Evolutionary conservation across 2,113 vertebrate genomes (phyloP).

Genomic region (Crocuta crocuta): DNA sequence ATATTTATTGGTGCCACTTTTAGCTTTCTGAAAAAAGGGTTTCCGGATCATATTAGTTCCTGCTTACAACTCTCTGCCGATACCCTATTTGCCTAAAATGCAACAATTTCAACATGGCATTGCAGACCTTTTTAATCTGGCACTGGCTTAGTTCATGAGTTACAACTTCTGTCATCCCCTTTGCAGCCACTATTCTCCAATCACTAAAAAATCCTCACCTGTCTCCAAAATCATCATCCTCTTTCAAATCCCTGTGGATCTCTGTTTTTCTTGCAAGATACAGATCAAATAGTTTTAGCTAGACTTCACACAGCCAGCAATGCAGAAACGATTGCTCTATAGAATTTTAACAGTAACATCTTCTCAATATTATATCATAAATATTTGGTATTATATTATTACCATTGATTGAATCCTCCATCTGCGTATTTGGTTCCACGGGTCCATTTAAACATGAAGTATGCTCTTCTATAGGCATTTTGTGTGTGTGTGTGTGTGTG

Average conservation of each 20-base stretch:
- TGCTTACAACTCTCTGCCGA: background rate
- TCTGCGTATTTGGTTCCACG: background rate
- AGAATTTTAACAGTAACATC: background rate
- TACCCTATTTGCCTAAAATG: background rate
- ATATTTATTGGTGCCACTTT: background rate
- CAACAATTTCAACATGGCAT: background rate
- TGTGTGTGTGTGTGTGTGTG: background rate
- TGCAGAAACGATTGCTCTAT: background rate
- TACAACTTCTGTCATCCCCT: background rate
- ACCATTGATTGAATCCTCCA: background rate
- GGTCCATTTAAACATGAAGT: background rate
- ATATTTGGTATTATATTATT: background rate
- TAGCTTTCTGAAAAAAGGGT: background rate
- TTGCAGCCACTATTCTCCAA: background rate
- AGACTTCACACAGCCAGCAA: background rate
- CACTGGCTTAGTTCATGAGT: background rate
- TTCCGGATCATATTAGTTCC: background rate
- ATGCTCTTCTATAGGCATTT: background rate
- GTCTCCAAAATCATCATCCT: background rate
- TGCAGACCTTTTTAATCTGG: background rate
- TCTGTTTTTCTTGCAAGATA: constrained; percentile 10
- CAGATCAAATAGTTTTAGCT: background rate
- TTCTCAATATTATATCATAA: background rate
- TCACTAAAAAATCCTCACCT: background rate
- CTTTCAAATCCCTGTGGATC: background rate